phyloP scores from a whole-genome alignment of 2,113 vertebrate species.

The Labeo catla region DNA sequence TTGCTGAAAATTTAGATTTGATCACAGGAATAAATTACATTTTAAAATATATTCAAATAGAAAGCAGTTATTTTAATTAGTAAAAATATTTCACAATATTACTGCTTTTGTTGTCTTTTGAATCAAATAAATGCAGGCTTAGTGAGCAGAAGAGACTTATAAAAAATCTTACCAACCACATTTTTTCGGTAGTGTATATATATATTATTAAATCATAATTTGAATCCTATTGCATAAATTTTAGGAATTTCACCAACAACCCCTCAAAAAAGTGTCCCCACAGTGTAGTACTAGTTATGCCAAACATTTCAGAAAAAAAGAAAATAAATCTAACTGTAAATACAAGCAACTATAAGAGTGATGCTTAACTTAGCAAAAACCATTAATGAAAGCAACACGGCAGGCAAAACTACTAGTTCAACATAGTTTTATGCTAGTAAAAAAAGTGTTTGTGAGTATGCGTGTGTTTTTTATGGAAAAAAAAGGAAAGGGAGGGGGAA shows the following conservation, averaged over 20 bases:
- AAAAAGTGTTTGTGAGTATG: slow-evolving; percentile 40
- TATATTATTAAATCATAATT: background rate
- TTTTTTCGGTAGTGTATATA: background rate
- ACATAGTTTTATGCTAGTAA: background rate
- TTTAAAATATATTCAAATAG: too few relatives aligned
- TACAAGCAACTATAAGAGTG: background rate
- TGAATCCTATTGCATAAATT: background rate
- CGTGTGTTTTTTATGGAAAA: slow-evolving; percentile 44
- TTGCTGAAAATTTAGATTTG: too few relatives aligned
- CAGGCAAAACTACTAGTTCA: background rate
- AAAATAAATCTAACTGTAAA: background rate
- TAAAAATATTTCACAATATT: too few relatives aligned
- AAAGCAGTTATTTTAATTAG: too few relatives aligned
- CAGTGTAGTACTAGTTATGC: background rate
- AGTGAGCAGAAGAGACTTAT: too few relatives aligned
- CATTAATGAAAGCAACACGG: background rate
- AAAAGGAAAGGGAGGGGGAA: slow-evolving; percentile 63
- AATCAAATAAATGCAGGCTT: too few relatives aligned
- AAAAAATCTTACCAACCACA: too few relatives aligned
- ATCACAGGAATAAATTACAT: too few relatives aligned
- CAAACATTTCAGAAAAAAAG: background rate
- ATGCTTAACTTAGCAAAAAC: background rate
- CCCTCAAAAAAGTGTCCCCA: too few relatives aligned
- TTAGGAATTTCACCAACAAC: too few relatives aligned
- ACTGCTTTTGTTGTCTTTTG: too few relatives aligned